phyloP scores from a whole-genome alignment of 2,888 invertebrate species.

The Margaritifera margaritifera region DNA sequence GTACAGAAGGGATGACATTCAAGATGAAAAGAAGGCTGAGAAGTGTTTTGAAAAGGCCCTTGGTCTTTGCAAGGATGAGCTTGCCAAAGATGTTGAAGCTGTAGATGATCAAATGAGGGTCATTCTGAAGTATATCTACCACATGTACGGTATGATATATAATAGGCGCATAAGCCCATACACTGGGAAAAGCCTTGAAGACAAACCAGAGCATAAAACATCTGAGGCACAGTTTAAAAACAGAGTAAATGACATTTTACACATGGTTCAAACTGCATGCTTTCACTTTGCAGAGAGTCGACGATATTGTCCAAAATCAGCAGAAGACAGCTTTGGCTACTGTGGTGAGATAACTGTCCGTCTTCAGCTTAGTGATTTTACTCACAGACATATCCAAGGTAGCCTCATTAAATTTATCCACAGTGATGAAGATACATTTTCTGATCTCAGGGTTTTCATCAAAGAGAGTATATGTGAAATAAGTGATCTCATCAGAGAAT shows the following conservation, averaged over 20 bases:
- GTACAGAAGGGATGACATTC: constrained; percentile 26
- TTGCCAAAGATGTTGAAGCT: constrained; percentile 1
- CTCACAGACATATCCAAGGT: constrained; percentile 8
- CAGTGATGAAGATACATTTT: constrained; percentile 1
- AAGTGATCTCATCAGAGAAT: constrained; percentile 17
- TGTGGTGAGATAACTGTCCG: constrained; percentile 22
- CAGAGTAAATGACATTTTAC: constrained; percentile 8
- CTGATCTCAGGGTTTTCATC: constrained; percentile 5
- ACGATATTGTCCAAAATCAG: constrained; percentile 13
- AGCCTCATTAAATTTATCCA: constrained; percentile 5
- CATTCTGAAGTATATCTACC: constrained; percentile 23
- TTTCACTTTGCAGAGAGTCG: constrained; percentile 17
- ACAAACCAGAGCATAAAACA: constrained; percentile 11
- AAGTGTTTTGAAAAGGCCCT: constrained; percentile 23
- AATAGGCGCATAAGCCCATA: constrained; percentile 10
- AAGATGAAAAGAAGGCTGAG: constrained; percentile 22
- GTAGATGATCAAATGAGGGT: constrained; percentile 15
- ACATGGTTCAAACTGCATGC: constrained; percentile 19
- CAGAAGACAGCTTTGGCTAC: constrained; percentile 17
- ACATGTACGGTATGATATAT: constrained; percentile 25
- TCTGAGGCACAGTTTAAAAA: constrained; percentile 1
- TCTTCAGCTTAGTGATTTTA: constrained; percentile 22
- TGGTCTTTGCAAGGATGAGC: constrained; percentile 8
- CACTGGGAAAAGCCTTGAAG: constrained; percentile 10
- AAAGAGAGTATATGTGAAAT: constrained; percentile 13